Percentiles rank a stretch among this genome's conserved stretches.
These are phyloP conservation scores for Caenorhabditis tropicalis DNA, from an alignment of 1,140 invertebrate species.

Conservation along the genomic window DNA sequence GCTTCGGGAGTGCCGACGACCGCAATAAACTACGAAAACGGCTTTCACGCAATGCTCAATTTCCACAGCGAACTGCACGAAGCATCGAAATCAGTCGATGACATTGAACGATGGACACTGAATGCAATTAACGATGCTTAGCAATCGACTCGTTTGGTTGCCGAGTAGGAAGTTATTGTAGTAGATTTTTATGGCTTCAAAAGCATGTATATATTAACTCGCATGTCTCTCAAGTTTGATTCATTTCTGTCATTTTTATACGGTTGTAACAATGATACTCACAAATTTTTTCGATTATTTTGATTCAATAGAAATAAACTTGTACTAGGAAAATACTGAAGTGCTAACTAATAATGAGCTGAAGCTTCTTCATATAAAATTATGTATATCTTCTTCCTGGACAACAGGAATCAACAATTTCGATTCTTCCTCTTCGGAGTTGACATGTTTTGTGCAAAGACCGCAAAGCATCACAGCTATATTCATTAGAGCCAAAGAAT, in stretches of 20 bases:
- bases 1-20: neutral
- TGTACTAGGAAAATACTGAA: too few species aligned
- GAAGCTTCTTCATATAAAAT: too few species aligned
- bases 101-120: conserved; percentile 33
- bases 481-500: too few species aligned
- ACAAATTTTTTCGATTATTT: too few species aligned
- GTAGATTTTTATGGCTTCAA: conserved; percentile 23
- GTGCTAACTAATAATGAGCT: too few species aligned
- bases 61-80: conserved; percentile 11
- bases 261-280: too few species aligned
- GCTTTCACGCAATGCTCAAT: conserved; percentile 26
- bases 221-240: neutral
- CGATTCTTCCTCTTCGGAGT: too few species aligned
- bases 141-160: neutral
- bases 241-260: neutral
- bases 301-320: too few species aligned
- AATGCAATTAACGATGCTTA: neutral
- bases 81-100: neutral
- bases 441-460: too few species aligned
- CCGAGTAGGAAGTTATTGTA: neutral
- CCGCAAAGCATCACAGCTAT: too few species aligned
- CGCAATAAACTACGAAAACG: conserved; percentile 14
- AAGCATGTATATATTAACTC: neutral
- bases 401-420: too few species aligned
- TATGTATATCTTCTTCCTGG: too few species aligned